These are phyloP conservation scores for Columba guinea DNA, from an alignment of 2,797 vertebrate genomes.

Conservation along the genomic window DNA sequence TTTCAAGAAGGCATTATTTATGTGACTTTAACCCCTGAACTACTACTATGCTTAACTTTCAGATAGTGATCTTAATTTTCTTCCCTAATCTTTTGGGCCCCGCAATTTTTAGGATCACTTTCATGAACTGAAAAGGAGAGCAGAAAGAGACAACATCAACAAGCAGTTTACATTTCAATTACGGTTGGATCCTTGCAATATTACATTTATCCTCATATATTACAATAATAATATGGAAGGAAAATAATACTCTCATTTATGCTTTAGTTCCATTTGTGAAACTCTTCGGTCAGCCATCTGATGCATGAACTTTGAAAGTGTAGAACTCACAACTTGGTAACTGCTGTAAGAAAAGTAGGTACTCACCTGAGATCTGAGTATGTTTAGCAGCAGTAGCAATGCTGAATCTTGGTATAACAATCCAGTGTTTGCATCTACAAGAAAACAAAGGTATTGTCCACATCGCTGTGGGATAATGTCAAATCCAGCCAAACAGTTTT, in stretches of 20 bases:
- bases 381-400: background rate
- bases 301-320: background rate
- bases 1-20: background rate
- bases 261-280: background rate
- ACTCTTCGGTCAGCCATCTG: background rate
- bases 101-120: background rate
- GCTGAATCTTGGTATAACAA: background rate
- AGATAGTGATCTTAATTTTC: background rate
- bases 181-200: background rate
- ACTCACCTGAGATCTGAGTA: background rate
- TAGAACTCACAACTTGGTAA: background rate
- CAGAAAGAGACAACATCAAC: background rate
- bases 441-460: background rate
- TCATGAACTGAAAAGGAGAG: background rate
- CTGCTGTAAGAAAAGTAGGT: background rate
- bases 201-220: background rate
- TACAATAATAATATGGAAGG: background rate
- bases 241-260: background rate
- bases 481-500: background rate
- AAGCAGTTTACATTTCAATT: background rate
- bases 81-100: background rate
- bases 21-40: background rate
- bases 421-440: background rate
- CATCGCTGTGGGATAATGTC: background rate
- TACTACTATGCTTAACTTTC: background rate